Percentiles rank a stretch among this genome's conserved stretches.
Evolutionary conservation across 2,113 vertebrate species (phyloP).

Genomic region (Solenodon paradoxus): DNA sequence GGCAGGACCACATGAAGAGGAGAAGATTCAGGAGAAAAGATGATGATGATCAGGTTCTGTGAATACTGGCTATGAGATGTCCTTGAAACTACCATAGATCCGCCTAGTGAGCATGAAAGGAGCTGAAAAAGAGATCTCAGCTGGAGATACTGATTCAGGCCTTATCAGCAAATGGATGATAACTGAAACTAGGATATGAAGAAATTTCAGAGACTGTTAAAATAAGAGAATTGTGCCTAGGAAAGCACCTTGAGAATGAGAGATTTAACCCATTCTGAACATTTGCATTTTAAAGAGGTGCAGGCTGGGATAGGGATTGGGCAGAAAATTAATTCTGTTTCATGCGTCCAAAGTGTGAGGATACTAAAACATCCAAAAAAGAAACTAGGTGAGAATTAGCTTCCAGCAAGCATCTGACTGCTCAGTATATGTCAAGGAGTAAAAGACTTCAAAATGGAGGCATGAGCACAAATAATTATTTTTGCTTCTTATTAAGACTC

Average conservation of each 20-base stretch:
- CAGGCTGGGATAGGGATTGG: not conserved
- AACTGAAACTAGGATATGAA: not conserved
- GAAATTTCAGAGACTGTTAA: not conserved
- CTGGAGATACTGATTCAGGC: not conserved
- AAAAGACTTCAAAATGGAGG: not conserved
- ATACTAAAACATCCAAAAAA: not conserved
- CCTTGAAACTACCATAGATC: not conserved
- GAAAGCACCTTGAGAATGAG: not conserved
- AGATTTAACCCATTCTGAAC: not conserved
- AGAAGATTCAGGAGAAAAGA: not conserved
- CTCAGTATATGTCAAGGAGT: not conserved
- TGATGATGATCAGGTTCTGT: not conserved
- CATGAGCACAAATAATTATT: not conserved
- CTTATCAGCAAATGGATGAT: not conserved
- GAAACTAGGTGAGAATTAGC: not conserved
- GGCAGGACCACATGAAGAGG: no score
- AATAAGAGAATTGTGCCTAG: not conserved
- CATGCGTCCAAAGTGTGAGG: not conserved
- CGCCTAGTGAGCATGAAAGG: not conserved
- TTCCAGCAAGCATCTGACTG: not conserved
- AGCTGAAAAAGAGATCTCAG: not conserved
- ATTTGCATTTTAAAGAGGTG: conserved; percentile 5
- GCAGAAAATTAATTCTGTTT: not conserved
- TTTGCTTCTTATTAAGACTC: not conserved
- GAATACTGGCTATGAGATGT: rapidly evolving